Evolutionary conservation across 2,888 invertebrate species (phyloP).

Genomic region (Coenonympha glycerion): DNA sequence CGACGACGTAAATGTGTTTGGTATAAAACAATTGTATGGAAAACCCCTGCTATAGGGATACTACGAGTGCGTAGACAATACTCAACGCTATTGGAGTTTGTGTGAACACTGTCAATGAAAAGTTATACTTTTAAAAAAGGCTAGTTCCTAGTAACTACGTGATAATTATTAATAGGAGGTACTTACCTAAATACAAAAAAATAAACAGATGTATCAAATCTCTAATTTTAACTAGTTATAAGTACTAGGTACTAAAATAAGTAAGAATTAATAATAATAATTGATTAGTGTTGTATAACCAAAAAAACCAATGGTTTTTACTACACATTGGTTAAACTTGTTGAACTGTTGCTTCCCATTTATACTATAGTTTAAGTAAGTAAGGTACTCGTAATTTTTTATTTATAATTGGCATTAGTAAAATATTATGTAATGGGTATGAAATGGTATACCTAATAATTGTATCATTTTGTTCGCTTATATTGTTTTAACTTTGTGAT

Average conservation of each 20-base stretch:
- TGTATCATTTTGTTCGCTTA: no score
- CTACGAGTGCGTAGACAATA: conserved; percentile 3
- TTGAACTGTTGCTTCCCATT: not conserved
- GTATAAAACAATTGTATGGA: conserved; percentile 13
- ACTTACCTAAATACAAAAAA: not conserved
- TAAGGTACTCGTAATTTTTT: not conserved
- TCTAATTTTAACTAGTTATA: no score
- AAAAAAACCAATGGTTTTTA: not conserved
- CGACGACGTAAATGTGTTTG: conserved; percentile 11
- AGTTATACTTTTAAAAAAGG: not conserved
- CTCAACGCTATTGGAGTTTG: not conserved
- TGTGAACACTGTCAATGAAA: not conserved
- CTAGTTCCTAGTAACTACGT: not conserved
- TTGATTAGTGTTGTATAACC: no score
- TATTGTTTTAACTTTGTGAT: no score
- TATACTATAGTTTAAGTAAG: no score
- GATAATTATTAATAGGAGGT: not conserved
- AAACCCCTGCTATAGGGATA: no score
- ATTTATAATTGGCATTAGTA: not conserved
- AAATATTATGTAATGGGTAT: not conserved
- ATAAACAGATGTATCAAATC: not conserved
- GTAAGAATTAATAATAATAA: not conserved
- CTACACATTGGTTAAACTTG: not conserved
- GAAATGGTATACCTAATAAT: not conserved
- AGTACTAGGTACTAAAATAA: no score